Evolutionary conservation across 2,888 invertebrate species (phyloP).

Genomic region (Smittia aterrima): DNA sequence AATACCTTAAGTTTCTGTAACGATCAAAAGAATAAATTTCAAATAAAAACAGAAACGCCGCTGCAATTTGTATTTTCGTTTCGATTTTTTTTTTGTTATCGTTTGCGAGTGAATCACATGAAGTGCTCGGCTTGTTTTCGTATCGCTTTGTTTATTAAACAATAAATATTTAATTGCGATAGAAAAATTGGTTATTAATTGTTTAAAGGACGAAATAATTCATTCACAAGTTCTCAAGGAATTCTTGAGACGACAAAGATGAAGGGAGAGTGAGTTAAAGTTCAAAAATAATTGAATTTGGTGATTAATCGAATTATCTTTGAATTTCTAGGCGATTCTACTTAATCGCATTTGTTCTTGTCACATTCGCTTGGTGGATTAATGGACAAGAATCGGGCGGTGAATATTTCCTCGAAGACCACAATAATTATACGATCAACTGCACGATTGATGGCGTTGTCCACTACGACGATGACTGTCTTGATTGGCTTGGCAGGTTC

Average conservation of each 20-base stretch:
- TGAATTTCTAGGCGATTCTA: not conserved
- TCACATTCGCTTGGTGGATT: constrained; percentile 18
- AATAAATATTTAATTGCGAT: too few relatives aligned
- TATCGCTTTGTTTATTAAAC: too few relatives aligned
- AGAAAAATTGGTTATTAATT: too few relatives aligned
- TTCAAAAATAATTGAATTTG: not conserved
- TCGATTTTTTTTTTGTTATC: too few relatives aligned
- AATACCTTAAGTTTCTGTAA: not conserved
- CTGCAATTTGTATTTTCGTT: too few relatives aligned
- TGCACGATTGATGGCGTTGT: constrained; percentile 12
- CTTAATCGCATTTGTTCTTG: not conserved
- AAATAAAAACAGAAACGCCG: too few relatives aligned
- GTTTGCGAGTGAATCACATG: too few relatives aligned
- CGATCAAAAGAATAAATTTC: too few relatives aligned
- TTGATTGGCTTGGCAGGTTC: constrained; percentile 1
- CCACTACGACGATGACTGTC: constrained; percentile 21
- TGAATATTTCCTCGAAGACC: not conserved
- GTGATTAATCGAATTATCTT: not conserved
- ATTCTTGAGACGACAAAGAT: not conserved
- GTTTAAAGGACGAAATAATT: too few relatives aligned
- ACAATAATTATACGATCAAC: constrained; percentile 9
- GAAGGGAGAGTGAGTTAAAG: not conserved
- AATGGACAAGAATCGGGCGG: constrained; percentile 8
- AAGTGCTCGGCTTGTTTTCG: too few relatives aligned
- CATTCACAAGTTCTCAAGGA: too few relatives aligned